Percentiles rank a stretch among this genome's conserved stretches.
Evolutionary conservation across 1,140 invertebrate genomes (phyloP).

Genomic region (Triops longicaudatus): DNA sequence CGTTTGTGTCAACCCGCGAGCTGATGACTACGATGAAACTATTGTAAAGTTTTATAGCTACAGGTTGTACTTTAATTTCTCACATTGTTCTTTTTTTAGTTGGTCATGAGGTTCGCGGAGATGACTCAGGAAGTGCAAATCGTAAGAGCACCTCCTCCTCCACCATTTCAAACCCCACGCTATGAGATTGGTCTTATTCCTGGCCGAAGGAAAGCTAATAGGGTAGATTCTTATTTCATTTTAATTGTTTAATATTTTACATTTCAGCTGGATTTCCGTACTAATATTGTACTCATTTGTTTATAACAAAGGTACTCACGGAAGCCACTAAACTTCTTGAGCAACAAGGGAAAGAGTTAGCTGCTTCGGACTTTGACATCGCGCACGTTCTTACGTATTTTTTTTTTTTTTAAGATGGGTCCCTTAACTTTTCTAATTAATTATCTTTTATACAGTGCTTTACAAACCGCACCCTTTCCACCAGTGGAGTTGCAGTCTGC

Average conservation of each 20-base stretch:
- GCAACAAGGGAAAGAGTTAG: background rate
- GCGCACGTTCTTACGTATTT: constrained; percentile 26
- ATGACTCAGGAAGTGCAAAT: constrained; percentile 88
- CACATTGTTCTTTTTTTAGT: constrained; percentile 30
- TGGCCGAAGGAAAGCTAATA: constrained; percentile 66
- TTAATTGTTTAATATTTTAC: too few species aligned
- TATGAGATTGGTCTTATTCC: constrained; percentile 57
- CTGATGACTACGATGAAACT: constrained; percentile 91
- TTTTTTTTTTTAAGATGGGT: background rate
- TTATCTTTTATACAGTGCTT: background rate
- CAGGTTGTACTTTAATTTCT: background rate
- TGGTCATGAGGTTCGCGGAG: constrained; percentile 92
- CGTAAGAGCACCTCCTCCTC: constrained; percentile 49
- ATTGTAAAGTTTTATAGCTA: constrained; percentile 28
- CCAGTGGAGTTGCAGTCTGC: constrained; percentile 24
- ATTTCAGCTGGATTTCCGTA: too few species aligned
- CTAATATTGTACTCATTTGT: background rate
- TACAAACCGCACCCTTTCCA: background rate
- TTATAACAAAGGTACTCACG: background rate
- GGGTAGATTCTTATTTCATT: constrained; percentile 42
- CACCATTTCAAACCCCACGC: constrained; percentile 41
- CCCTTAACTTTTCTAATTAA: too few species aligned
- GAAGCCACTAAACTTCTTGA: background rate
- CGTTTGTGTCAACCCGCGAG: constrained; percentile 88
- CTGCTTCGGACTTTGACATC: constrained; percentile 22